Evolutionary conservation across 2,888 invertebrate species (phyloP), one percentile per base, ranked within the genome.

Genomic region (Nymphalis c-album): DNA sequence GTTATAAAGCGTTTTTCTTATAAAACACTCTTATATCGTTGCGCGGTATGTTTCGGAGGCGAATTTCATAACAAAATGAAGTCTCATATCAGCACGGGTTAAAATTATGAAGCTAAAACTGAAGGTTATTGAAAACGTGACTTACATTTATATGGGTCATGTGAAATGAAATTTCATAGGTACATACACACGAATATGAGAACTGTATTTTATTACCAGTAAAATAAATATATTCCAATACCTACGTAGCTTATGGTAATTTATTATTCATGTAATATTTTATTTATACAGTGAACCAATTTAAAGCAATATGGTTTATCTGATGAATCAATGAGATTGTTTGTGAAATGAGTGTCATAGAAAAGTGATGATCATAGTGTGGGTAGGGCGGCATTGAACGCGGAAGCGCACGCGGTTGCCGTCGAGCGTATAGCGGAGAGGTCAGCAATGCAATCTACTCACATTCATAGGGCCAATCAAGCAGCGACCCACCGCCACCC

Each of bases 91-190:
- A 86, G 86, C 82, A 80, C 77, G 88, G 88, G 90, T 88, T 90
- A 85, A 91, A 91, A 91, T 91, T 91, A 91, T 91, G 91, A 91
- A 90, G 90, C 90, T 90, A 88, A 91, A 91, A 91, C 90, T 90
- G 91, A 87, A 88, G 87, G 90, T 91, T 92, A 92, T 92, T 92
- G 91, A 91, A 92, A 89, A 91, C 91, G 91, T 92, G 91, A 90
- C 91, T 88, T 89, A 91, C 91, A 91, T 91, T 90, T 90, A 90
- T 89, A 90, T 88, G 81, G 87, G 82, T 82, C 81, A 81, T 84
- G 81, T 84, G 81, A 73, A 85, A 86, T 83, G 78, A 85, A 83
- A 85, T 86, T 87, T 85, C 80, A 81, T 83, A 82, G 74, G 79
- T 76, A 71, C 45, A 51, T 68, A 71, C 46, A 46, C 64, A 64